These are phyloP conservation scores for Meiosimyza decipiens DNA, from an alignment of 2,888 invertebrate species.

Conservation along the genomic window DNA sequence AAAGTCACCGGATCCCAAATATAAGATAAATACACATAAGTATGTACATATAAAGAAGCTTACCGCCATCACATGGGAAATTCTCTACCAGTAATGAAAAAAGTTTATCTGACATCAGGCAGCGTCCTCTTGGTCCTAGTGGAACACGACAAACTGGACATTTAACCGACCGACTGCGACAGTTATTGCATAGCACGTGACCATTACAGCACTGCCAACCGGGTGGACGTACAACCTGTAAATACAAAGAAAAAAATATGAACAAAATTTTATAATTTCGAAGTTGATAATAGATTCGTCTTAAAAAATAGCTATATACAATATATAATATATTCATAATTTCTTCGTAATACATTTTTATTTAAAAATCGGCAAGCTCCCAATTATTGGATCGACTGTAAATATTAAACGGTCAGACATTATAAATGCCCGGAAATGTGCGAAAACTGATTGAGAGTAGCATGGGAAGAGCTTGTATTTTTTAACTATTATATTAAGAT, in stretches of 20 bases:
- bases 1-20: no score
- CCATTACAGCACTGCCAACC: constrained; percentile 69
- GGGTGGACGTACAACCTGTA: constrained; percentile 66
- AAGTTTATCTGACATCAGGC: constrained; percentile 68
- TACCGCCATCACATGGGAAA: constrained; percentile 66
- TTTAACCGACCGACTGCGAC: constrained; percentile 66
- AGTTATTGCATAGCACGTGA: constrained; percentile 67
- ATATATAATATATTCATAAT: not conserved
- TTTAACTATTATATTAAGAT: no score
- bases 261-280: constrained; percentile 9
- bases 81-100: constrained; percentile 65
- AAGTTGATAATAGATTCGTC: not conserved
- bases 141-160: constrained; percentile 68
- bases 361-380: not conserved
- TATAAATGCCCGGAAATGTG: no score
- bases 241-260: constrained; percentile 24
- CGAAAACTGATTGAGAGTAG: no score
- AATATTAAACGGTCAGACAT: no score
- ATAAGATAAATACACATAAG: no score
- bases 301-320: not conserved
- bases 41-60: constrained; percentile 36
- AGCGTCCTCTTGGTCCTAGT: constrained; percentile 67
- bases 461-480: no score
- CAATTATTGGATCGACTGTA: no score
- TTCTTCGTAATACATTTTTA: not conserved